Conservation (phyloP, 2,113 vertebrate genomes). For the Jacana jacana region DNA sequence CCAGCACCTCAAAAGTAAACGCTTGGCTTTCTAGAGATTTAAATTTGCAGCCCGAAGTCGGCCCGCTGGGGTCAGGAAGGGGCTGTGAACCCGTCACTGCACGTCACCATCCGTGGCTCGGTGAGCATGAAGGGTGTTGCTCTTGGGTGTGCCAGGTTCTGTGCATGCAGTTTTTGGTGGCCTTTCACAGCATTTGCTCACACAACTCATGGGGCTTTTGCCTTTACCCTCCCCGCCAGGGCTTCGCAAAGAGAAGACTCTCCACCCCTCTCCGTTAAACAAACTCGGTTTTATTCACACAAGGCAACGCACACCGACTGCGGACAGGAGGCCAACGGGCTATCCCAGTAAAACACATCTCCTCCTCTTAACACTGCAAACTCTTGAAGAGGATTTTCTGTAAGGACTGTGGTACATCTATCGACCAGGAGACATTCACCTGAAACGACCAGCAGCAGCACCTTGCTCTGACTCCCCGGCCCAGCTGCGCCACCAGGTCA, state of each 20-base stretch:
- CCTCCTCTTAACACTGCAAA: not conserved
- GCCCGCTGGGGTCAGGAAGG: not conserved
- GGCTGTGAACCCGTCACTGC: not conserved
- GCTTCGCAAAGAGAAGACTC: not conserved
- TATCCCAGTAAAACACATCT: not conserved
- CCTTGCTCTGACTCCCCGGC: not conserved
- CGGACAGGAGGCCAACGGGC: not conserved
- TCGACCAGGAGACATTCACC: not conserved
- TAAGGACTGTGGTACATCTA: not conserved
- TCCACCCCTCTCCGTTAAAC: not conserved
- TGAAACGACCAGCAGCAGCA: not conserved
- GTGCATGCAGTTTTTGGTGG: not conserved
- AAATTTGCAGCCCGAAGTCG: not conserved
- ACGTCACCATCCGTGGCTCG: not conserved
- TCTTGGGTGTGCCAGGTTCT: not conserved
- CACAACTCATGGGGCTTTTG: accelerated
- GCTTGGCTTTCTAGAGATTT: not conserved
- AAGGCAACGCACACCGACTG: not conserved
- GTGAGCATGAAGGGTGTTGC: not conserved
- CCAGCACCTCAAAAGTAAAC: accelerated
- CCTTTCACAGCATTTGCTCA: not conserved
- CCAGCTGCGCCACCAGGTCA: not conserved
- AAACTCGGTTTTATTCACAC: not conserved
- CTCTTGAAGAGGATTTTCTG: not conserved
- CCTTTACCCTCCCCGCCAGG: not conserved